Evolutionary conservation across 2,888 invertebrate species (phyloP), one percentile per base, ranked within the genome.

Genomic region (Chrysolina americana): DNA sequence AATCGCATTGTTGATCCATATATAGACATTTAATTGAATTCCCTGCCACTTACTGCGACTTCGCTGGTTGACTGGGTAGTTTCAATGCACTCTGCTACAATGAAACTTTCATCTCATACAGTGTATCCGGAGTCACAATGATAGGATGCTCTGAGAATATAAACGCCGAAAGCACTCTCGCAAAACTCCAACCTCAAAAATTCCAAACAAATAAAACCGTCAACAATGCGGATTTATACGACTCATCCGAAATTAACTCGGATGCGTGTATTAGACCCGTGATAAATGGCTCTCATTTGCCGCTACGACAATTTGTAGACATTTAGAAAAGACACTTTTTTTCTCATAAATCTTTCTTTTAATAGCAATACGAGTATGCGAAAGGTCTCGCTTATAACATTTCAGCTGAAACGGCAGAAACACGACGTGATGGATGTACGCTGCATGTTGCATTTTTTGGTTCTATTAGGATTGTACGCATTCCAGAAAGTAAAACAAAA

Each of bases 261-360:
- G 81, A 83, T 80, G 79, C 73, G 76, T 84, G 87, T 87, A 87
- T 87, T 87, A 87, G 85, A 79, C 81, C 80, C 81, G 83, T 87
- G 87, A 88, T 87, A 85, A 87, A 88, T 87, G 87, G 78, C 76
- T 73, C 86, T 88, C 87, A 87, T 88, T 87, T 87, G 87, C 87
- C 85, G 88, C 85, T 86, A 86, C 88, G 87, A 87, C 87, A 87
- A 88, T 88, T 88, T 88, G 88, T 88, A 88, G 87, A 88, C 87
- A 86, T 87, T 87, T 87, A 87, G 86, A 86, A 87, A 85, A 87
- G 86, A 85, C 83, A 83, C 84, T 85, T 86, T 87, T 87, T 85
- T 85, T 79, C 78, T 83, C 84, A 85, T 88, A 87, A 88, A 88
- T 88, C 88, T 87, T 81, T 83, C 87, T 88, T 87, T 88, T 87